Base-by-base conservation (phyloP, 1,140 invertebrate species). In the Lucilia sericata region DNA sequence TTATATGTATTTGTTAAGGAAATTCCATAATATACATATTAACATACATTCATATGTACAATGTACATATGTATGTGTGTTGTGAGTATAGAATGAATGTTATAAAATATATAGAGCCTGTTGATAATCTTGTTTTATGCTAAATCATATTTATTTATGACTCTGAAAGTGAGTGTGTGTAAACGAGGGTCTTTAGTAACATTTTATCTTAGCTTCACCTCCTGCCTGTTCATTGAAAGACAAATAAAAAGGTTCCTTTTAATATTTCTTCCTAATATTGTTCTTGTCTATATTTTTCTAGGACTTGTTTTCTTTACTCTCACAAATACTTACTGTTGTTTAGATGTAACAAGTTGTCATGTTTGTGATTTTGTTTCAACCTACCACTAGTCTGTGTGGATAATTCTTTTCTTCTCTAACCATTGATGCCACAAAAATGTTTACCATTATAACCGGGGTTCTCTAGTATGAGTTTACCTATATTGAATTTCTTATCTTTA, bases 111-210 rank as follows among this genome's bases (percentile, higher is more conserved):
- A 55, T n/a, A 13, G 51, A 55, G 12, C 51, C 17, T 55, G 34
- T 76, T 76, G 34, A 76, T 76, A 76, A 76, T 76, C 74, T 42
- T 36, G n/a, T 76, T 76, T 76, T 76, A 76, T 76, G 74, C 34
- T 76, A 76, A 76, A 76, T 76, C 34, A 76, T 76, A 76, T 76
- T 76, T 76, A n/a, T 76, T 34, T 76, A 36, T 76, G 74, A 42
- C 74, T 42, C 7, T 7, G 10, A 3, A 42, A 42, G 42, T 42
- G 42, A 10, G 42, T 42, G 5, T 42, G 42, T 42, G 42, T 42
- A 42, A 42, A 42, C 42, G 42, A 42, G 42, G 42, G 42, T 42
- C 42, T 42, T 42, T 42, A 42, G 42, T 42, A 42, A 42, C 42
- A 42, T 76, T 42, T 42, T 47, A 42, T 55, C 51, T 42, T 74